phyloP scores from a whole-genome alignment of 2,888 invertebrate genomes.

The Phlogophora meticulosa region DNA sequence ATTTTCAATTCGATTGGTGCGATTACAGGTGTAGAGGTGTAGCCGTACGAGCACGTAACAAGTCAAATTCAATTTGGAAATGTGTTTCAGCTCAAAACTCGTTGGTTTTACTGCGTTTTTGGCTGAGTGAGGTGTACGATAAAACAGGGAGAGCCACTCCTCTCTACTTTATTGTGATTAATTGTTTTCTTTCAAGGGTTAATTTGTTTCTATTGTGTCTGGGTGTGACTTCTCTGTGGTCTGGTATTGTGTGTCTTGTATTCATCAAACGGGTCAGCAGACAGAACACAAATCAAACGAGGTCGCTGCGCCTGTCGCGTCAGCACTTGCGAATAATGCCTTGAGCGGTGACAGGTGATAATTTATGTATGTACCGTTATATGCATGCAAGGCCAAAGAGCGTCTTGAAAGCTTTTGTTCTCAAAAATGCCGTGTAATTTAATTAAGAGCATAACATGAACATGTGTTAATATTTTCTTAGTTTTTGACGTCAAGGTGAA shows the following conservation, averaged over 20 bases:
- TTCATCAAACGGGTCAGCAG: slow-evolving; percentile 63
- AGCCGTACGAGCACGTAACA: slow-evolving; percentile 21
- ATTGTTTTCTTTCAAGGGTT: slow-evolving; percentile 46
- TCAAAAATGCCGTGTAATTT: slow-evolving; percentile 38
- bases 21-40: slow-evolving; percentile 32
- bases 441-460: slow-evolving; percentile 41
- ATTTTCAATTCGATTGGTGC: slow-evolving; percentile 19
- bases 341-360: slow-evolving; percentile 65
- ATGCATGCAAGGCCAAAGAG: slow-evolving; percentile 30
- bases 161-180: slow-evolving; percentile 52
- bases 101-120: slow-evolving; percentile 45
- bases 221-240: slow-evolving; percentile 34
- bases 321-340: slow-evolving; percentile 66
- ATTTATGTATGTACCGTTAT: slow-evolving; percentile 59
- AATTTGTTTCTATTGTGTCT: slow-evolving; percentile 51
- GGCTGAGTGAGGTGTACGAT: slow-evolving; percentile 20
- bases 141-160: slow-evolving; percentile 23
- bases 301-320: slow-evolving; percentile 62
- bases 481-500: not conserved
- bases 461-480: not conserved
- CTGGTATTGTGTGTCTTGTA: slow-evolving; percentile 53
- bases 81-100: slow-evolving; percentile 40
- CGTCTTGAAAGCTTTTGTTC: slow-evolving; percentile 44
- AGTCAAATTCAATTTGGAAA: slow-evolving; percentile 44
- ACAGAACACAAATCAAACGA: slow-evolving; percentile 69